These are phyloP conservation scores for Eospalax fontanierii DNA, from an alignment of 2,797 vertebrate species.

Conservation along the genomic window DNA sequence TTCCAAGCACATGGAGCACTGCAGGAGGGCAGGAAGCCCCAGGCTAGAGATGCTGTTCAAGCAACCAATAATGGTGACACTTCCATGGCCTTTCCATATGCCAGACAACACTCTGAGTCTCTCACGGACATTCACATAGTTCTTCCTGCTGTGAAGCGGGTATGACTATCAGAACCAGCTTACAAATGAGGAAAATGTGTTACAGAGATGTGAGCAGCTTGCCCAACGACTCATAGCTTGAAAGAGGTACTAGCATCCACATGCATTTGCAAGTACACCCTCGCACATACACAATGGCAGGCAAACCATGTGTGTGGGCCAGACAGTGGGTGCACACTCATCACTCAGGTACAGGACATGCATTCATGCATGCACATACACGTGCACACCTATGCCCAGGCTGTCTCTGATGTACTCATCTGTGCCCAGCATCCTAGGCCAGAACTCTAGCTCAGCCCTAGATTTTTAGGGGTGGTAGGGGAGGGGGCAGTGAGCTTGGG, in stretches of 20 bases:
- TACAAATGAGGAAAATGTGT: background rate
- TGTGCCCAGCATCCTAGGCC: background rate
- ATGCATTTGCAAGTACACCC: background rate
- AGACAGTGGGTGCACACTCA: background rate
- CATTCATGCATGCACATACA: too few relatives aligned
- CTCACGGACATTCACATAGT: background rate
- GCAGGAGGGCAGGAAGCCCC: background rate
- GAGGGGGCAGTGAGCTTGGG: background rate
- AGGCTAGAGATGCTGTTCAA: background rate
- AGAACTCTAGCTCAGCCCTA: background rate
- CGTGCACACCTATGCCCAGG: accelerated
- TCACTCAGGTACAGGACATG: background rate
- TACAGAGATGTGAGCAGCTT: background rate
- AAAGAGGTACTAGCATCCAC: background rate
- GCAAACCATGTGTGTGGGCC: background rate
- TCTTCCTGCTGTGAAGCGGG: background rate
- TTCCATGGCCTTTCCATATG: background rate
- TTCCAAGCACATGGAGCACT: background rate
- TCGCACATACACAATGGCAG: background rate
- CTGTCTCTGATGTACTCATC: background rate
- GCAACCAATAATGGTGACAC: background rate
- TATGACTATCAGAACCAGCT: background rate
- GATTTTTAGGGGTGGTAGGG: background rate
- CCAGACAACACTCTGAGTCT: background rate
- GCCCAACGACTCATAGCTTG: background rate